Base-by-base conservation (phyloP, 1,140 invertebrate species). In the Matsumurasca onukii region DNA sequence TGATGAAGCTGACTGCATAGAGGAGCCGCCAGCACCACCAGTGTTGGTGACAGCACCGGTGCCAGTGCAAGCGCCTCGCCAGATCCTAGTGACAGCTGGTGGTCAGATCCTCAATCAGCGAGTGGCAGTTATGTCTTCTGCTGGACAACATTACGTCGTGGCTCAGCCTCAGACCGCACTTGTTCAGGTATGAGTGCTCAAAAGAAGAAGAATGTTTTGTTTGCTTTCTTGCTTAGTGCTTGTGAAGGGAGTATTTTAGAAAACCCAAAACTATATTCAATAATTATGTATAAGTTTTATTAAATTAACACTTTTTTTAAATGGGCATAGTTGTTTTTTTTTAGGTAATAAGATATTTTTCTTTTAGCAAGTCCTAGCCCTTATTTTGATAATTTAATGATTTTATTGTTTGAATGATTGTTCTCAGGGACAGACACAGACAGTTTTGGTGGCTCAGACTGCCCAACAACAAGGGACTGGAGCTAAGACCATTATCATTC, bases 401-500 rank as follows among this genome's bases (percentile, higher is more conserved):
- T n/a, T n/a, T n/a, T n/a, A n/a, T n/a, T n/a, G n/a, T n/a, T n/a
- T n/a, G n/a, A n/a, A n/a, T n/a, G n/a, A n/a, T n/a, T n/a, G n/a
- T 68, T 55, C 22, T 22, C 39, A 86, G 66, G 86, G 85, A 1
- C 86, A 87, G 75, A 82, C 82, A 1, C 86, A 87, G 73, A 87
- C 85, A 0, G 85, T 87, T 0, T 76, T 88, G 0, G 82, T 87
- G 0, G 85, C 86, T 0, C 85, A 86, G 49, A 85, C 85, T 2
- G 79, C 84, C 0, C 85, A 86, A 61, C 86, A 87, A 66, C 85
- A 87, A 71, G 84, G 84, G 0, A 82, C 85, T 0, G 83, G 82
- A 15, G 81, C 86, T 0, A 90, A 90, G 72, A 90, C 89, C 0
- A 89, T 90, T 24, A 90, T 90, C 39, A 89, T 90, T 57, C 74